phyloP scores from a whole-genome alignment of 2,797 vertebrate genomes.

The Aselliscus stoliczkanus region DNA sequence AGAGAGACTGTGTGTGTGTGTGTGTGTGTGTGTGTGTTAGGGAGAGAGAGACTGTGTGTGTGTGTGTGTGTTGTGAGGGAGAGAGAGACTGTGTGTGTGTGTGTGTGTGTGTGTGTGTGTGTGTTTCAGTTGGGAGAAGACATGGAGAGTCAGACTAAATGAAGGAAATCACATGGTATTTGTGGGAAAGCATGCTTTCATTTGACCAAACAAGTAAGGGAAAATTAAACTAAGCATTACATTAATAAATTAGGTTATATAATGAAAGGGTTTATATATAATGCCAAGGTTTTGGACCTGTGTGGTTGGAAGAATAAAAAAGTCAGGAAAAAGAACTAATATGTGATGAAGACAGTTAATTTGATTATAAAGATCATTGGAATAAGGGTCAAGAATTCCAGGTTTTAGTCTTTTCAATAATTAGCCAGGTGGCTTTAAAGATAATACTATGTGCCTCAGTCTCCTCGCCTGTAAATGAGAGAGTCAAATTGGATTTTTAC shows the following conservation, averaged over 20 bases:
- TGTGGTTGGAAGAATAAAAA: not conserved
- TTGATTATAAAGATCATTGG: not conserved
- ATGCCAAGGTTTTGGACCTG: not conserved
- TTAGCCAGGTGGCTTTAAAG: not conserved
- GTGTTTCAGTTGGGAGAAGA: not conserved
- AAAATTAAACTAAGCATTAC: not conserved
- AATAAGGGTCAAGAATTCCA: not conserved
- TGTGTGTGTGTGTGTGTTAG: too few species aligned
- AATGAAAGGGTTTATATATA: not conserved
- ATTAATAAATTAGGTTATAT: not conserved
- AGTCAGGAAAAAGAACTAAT: not conserved
- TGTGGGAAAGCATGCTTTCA: not conserved
- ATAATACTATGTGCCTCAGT: not conserved
- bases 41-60: not conserved
- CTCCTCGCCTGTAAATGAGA: not conserved
- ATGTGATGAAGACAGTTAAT: not conserved
- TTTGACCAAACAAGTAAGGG: not conserved
- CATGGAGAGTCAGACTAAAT: not conserved
- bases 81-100: not conserved
- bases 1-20: not conserved
- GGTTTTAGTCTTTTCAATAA: not conserved
- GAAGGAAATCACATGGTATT: not conserved
- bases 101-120: not conserved
- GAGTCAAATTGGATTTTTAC: not conserved
- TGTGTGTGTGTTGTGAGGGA: too few species aligned